These are phyloP conservation scores for Elymnias hypermnestra DNA, from an alignment of 1,140 invertebrate species.

Conservation along the genomic window DNA sequence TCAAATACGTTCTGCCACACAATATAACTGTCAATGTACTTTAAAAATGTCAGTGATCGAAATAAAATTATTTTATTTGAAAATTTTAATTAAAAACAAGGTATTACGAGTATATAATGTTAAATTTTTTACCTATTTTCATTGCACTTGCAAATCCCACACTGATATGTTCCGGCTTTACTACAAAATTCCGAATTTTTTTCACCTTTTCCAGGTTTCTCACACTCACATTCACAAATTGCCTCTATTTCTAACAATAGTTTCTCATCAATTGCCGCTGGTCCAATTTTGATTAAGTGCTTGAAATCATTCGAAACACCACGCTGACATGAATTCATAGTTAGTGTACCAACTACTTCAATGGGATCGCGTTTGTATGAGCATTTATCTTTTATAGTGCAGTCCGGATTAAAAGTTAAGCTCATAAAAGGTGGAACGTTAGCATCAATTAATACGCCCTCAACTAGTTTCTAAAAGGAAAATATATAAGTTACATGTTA, in stretches of 20 bases:
- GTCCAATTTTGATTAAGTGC: constrained; percentile 26
- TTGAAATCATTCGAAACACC: constrained; percentile 11
- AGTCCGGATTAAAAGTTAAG: constrained; percentile 33
- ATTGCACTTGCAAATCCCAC: constrained; percentile 86
- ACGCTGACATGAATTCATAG: constrained; percentile 29
- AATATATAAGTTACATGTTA: constrained; percentile 12
- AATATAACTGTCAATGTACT: too few species aligned
- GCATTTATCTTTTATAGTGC: constrained; percentile 33
- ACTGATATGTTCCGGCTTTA: constrained; percentile 77
- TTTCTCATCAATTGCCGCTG: constrained; percentile 34
- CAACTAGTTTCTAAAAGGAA: constrained; percentile 33
- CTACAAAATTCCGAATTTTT: constrained; percentile 69
- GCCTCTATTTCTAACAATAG: constrained; percentile 36
- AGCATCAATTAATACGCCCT: constrained; percentile 24
- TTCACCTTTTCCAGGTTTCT: constrained; percentile 65
- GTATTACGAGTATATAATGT: too few species aligned
- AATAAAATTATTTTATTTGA: too few species aligned
- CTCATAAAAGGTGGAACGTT: constrained; percentile 30
- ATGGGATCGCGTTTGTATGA: constrained; percentile 23
- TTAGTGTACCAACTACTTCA: constrained; percentile 30
- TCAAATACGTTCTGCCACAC: background rate
- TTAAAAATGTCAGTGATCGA: too few species aligned
- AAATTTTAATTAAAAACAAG: too few species aligned
- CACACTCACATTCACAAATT: constrained; percentile 75
- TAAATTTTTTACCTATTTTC: constrained; percentile 73